Conservation (phyloP, 2,113 vertebrate genomes). For the Sitta europaea region DNA sequence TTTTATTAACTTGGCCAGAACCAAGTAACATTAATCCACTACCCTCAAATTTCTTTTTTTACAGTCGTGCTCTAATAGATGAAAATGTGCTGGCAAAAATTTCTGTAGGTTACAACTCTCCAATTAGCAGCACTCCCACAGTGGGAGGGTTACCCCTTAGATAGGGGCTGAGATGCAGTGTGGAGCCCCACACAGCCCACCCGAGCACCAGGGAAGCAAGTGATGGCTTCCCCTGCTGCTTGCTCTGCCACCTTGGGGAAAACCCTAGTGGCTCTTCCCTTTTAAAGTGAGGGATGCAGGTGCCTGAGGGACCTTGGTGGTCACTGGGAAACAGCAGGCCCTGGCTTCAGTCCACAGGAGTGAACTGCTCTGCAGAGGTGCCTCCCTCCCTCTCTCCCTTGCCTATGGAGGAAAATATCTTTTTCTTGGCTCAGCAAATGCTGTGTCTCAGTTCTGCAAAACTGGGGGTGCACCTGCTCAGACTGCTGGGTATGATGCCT, state of each 20-base stretch:
- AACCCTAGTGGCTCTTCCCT: background rate
- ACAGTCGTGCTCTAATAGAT: background rate
- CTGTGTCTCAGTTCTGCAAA: background rate
- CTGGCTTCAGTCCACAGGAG: accelerated
- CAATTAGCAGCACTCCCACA: background rate
- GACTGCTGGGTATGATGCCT: background rate
- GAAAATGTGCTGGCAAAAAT: conserved; percentile 15
- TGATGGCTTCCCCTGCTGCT: accelerated
- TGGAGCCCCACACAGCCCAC: background rate
- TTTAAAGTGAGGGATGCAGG: background rate
- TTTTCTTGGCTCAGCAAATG: background rate
- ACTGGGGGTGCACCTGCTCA: accelerated
- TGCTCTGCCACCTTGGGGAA: background rate
- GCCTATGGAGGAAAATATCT: background rate
- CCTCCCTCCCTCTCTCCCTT: background rate
- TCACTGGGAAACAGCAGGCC: background rate
- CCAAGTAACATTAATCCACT: conserved; percentile 13
- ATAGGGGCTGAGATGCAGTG: accelerated
- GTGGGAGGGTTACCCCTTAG: background rate
- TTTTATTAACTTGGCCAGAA: conserved; percentile 57
- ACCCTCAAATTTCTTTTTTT: conserved; percentile 17
- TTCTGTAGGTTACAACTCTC: background rate
- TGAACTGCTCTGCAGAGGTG: background rate
- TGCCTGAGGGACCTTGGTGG: background rate
- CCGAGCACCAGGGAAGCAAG: accelerated